Evolutionary conservation across 2,797 vertebrate species (phyloP), one percentile per base, ranked within the genome.

Genomic region (Danio choprae): DNA sequence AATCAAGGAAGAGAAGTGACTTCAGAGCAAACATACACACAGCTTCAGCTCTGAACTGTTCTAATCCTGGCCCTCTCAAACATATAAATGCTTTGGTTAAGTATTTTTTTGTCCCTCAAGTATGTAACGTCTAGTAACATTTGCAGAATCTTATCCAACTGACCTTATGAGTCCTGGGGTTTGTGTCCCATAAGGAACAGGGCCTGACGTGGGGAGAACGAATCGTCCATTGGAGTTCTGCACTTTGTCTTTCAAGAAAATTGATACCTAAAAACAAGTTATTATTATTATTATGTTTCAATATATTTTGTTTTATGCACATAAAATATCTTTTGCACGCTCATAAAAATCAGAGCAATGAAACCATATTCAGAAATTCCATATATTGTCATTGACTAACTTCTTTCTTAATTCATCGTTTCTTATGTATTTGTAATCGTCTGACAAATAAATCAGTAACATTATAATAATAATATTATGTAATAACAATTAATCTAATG

Each of bases 181-280:
- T 84, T 96, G 95, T 18, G 95, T 96, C 64, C 96, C 96, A 90
- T 95, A 92, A 0, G 98, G 97, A 79, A 99, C 95, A 3, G 97
- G 95, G 43, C 97, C 97, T 0, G 95, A 96, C 46, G 93, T 96
- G 0, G 96, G 96, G 80, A 99, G 95, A 81, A 97, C 97, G 62
- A 99, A 99, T 41, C 95, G 96, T 0, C 97, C 97, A 0, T 98
- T 99, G 0, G 97, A 98, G 89, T 98, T 99, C 70, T 99, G 98
- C 43, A 99, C 97, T 94, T 95, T 98, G 67, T 99, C 98, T 89
- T 99, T 99, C 50, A 99, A 93, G 85, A 99, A 99, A 91, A 99
- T 98, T 56, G 98, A 99, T 29, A 99, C 98, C 98, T 99, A 86
- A 13, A 82, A 84, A 36, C n/a, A 46, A n/a, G 20, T 16, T 10